phyloP scores from a whole-genome alignment of 2,113 vertebrate species.

The Neolamprologus modestus region DNA sequence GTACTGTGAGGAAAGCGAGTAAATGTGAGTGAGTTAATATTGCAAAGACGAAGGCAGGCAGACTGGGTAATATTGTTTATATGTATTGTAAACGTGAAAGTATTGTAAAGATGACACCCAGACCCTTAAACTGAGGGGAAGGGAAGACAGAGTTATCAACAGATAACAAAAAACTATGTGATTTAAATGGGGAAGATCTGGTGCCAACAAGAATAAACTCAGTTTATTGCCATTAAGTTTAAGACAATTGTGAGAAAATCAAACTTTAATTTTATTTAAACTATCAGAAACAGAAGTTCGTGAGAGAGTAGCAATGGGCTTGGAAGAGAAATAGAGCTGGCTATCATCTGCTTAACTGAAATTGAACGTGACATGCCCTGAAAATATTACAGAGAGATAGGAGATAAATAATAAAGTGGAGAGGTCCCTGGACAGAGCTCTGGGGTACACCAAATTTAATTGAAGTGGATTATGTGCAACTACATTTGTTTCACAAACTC shows the following conservation, averaged over 20 bases:
- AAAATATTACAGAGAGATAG: neutral
- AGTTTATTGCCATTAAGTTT: neutral
- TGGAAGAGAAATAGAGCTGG: neutral
- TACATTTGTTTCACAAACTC: neutral
- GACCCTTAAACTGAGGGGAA: neutral
- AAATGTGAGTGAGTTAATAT: neutral
- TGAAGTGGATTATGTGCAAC: neutral
- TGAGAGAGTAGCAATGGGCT: neutral
- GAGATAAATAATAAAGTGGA: neutral
- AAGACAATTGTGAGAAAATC: neutral
- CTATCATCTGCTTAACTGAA: neutral
- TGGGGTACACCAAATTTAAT: neutral
- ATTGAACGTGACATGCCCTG: neutral
- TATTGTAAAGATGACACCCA: neutral
- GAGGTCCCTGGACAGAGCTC: neutral
- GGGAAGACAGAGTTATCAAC: neutral
- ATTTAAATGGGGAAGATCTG: neutral
- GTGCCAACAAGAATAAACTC: neutral
- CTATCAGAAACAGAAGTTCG: neutral
- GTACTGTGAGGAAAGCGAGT: neutral
- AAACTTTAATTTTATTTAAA: neutral
- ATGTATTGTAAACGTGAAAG: neutral
- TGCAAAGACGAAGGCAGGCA: neutral
- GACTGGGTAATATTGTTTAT: neutral
- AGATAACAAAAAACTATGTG: neutral